Conservation (phyloP, 2,797 vertebrate genomes). For the Lutjanus argentimaculatus region DNA sequence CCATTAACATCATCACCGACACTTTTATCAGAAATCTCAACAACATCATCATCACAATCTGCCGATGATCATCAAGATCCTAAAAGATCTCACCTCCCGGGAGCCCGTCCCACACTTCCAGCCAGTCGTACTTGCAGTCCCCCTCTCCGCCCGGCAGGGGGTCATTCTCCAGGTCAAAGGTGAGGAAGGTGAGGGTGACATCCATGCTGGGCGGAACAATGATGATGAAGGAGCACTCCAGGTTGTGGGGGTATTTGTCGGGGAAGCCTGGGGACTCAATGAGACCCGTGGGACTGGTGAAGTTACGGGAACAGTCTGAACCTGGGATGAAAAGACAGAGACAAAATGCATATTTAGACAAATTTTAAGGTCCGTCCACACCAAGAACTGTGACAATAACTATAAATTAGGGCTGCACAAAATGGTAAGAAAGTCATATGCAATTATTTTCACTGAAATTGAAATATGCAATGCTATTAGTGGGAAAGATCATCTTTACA, state of each 20-base stretch:
- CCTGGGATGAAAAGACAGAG: conserved; percentile 81
- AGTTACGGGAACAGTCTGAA: conserved; percentile 97
- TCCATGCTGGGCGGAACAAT: conserved; percentile 94
- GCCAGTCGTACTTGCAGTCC: conserved; percentile 98
- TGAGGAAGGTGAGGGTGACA: conserved; percentile 94
- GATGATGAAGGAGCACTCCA: conserved; percentile 97
- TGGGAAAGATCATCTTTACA: too few species aligned
- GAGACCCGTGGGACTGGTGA: conserved; percentile 91
- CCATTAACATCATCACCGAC: background rate
- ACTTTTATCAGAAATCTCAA: background rate
- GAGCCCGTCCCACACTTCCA: conserved; percentile 99
- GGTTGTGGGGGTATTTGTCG: conserved; percentile 97
- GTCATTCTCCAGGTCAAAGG: conserved; percentile 98
- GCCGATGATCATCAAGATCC: background rate
- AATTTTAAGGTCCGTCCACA: too few species aligned
- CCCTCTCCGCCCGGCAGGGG: conserved; percentile 93
- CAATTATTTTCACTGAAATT: too few species aligned
- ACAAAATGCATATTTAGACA: background rate
- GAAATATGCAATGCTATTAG: too few species aligned
- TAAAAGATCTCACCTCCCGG: conserved; percentile 86
- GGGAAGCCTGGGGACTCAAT: conserved; percentile 98
- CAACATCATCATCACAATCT: background rate
- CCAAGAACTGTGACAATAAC: too few species aligned
- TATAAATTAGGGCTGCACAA: too few species aligned
- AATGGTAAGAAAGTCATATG: too few species aligned